Evolutionary conservation across 2,888 invertebrate species (phyloP), one percentile per base, ranked within the genome.

Genomic region (Agriopis marginaria): DNA sequence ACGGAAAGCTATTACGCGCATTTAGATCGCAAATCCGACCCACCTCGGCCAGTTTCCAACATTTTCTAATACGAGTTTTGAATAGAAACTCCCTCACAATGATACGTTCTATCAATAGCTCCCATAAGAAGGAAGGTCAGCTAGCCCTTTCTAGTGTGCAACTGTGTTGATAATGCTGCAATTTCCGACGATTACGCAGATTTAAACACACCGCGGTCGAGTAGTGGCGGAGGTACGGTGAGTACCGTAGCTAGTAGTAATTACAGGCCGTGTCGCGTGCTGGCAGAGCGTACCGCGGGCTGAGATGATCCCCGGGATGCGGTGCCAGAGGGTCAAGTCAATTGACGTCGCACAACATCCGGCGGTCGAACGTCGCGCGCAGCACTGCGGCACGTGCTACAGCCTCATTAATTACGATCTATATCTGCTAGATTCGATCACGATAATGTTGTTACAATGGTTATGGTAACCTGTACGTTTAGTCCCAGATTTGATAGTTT

Each of bases 271-370:
- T 71, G 84, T 83, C 86, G 86, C 83, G 84, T 85, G 83, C 79
- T 80, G 80, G 76, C 80, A 79, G 79, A 85, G 77, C 79, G 78
- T 76, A 77, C 75, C 78, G 77, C 77, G 47, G 65, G 47, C 60
- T 17, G 60, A 71, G 79, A 81, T 79, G 86, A 82, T 84, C 82
- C 81, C 87, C 90, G 91, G 89, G 88, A 90, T 87, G 85, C 82
- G 86, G 79, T 84, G 86, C 82, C 89, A 88, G 89, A 87, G 91
- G 93, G 93, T 92, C 93, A 93, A 93, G 88, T 90, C 92, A 93
- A 93, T 92, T 92, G 91, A 89, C 86, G 89, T 83, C 87, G 89
- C 84, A 86, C 82, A 82, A 89, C 91, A 89, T 91, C 92, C 92
- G 92, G 88, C 82, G 80, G 74, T 77, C 83, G 85, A 81, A 17